A percentile compares a stretch with the other conserved stretches of the same genome.
Conservation (phyloP, 2,888 invertebrate species). For the Atherix ibis region DNA sequence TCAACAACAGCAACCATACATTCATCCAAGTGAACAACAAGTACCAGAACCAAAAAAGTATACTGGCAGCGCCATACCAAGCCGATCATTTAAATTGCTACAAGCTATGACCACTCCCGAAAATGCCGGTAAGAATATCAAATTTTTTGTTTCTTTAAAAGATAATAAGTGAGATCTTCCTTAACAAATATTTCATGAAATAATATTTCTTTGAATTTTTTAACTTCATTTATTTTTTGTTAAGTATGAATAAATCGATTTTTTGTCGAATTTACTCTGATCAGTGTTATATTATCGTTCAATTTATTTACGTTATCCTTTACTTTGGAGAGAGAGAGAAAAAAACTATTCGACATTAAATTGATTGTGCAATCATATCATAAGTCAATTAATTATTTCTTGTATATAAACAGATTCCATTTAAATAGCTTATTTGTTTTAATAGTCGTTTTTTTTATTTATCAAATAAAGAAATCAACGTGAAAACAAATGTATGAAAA, state of each 20-base stretch:
- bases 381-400: not conserved
- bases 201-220: not conserved
- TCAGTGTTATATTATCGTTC: not conserved
- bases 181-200: not conserved
- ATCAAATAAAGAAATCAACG: too few species aligned
- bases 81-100: constrained; percentile 61
- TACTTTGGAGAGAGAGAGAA: not conserved
- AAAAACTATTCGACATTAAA: not conserved
- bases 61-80: constrained; percentile 64
- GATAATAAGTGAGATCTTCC: too few species aligned
- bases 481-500: too few species aligned
- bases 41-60: constrained; percentile 54
- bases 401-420: too few species aligned
- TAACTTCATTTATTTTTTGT: not conserved
- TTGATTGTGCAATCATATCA: not conserved
- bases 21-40: constrained; percentile 52
- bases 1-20: constrained; percentile 27
- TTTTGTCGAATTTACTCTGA: not conserved
- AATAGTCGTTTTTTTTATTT: too few species aligned
- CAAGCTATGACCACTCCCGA: constrained; percentile 64
- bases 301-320: not conserved
- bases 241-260: not conserved
- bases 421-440: too few species aligned
- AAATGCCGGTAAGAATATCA: constrained; percentile 39
- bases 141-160: not conserved